Conservation (phyloP, 2,888 invertebrate species). For the Drosophila testacea region DNA sequence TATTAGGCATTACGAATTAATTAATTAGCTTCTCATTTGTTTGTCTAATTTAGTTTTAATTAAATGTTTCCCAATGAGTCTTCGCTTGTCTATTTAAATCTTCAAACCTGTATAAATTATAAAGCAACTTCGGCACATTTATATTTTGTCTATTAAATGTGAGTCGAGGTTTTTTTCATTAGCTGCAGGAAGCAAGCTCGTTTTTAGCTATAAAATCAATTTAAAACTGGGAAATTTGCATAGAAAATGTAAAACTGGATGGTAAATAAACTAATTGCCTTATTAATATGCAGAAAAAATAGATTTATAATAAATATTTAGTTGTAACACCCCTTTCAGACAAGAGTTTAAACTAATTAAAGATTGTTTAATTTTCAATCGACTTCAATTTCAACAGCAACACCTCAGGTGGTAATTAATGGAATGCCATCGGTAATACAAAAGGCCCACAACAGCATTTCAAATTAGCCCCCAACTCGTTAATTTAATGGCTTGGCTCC, state of each 20-base stretch:
- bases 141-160: constrained; percentile 14
- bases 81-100: constrained; percentile 6
- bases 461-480: constrained; percentile 42
- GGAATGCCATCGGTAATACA: constrained; percentile 21
- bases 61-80: constrained; percentile 42
- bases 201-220: constrained; percentile 29
- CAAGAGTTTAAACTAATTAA: constrained; percentile 11
- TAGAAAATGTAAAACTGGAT: constrained; percentile 41
- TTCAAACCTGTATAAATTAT: constrained; percentile 39
- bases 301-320: constrained; percentile 2
- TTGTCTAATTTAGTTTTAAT: constrained; percentile 65
- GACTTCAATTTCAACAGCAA: constrained; percentile 10
- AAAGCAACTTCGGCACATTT: constrained; percentile 2
- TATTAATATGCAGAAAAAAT: constrained; percentile 8
- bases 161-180: constrained; percentile 8
- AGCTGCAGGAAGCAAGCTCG: constrained; percentile 24
- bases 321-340: background rate
- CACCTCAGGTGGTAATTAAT: constrained; percentile 51
- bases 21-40: constrained; percentile 67
- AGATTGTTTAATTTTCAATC: constrained; percentile 23
- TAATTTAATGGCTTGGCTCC: constrained; percentile 44
- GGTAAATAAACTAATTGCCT: constrained; percentile 19
- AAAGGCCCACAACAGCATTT: constrained; percentile 22
- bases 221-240: constrained; percentile 52
- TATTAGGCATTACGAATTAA: constrained; percentile 71